A percentile compares a stretch with the other conserved stretches of the same genome.
These are phyloP conservation scores for Morus bassanus DNA, from an alignment of 2,797 vertebrate species.

Conservation along the genomic window DNA sequence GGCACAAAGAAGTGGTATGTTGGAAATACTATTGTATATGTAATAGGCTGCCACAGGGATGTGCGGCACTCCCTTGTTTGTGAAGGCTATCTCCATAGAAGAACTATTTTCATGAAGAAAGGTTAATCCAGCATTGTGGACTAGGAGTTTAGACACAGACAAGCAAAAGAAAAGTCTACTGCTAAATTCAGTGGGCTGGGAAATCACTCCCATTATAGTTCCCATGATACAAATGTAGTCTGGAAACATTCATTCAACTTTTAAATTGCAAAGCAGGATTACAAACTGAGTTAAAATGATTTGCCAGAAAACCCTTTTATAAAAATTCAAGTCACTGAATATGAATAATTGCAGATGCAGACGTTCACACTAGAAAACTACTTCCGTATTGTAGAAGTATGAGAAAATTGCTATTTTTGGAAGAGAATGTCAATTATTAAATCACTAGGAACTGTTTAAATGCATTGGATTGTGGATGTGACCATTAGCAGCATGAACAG, in stretches of 20 bases:
- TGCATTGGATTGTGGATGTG: background rate
- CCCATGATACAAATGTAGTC: background rate
- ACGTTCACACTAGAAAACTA: slow-evolving; percentile 1
- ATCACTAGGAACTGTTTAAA: slow-evolving; percentile 31
- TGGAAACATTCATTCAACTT: slow-evolving; percentile 20
- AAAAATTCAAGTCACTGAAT: slow-evolving; percentile 34
- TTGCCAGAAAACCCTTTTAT: background rate
- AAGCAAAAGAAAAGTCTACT: background rate
- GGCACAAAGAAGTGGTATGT: background rate
- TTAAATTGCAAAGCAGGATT: slow-evolving; percentile 31
- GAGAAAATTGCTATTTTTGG: slow-evolving; percentile 35
- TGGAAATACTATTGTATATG: background rate
- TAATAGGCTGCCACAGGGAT: background rate
- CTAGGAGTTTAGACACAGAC: background rate
- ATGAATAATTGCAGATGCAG: slow-evolving; percentile 30
- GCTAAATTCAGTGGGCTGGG: background rate
- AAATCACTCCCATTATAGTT: background rate
- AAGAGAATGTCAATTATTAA: slow-evolving; percentile 44
- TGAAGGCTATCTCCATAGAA: background rate
- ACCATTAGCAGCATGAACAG: slow-evolving; percentile 20
- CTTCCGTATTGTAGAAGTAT: background rate
- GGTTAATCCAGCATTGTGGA: background rate
- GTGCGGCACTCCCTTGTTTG: background rate
- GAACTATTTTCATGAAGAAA: background rate
- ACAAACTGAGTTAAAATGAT: slow-evolving; percentile 3